Base-by-base conservation (phyloP, 2,888 invertebrate genomes). In the Idaea dimidiata region DNA sequence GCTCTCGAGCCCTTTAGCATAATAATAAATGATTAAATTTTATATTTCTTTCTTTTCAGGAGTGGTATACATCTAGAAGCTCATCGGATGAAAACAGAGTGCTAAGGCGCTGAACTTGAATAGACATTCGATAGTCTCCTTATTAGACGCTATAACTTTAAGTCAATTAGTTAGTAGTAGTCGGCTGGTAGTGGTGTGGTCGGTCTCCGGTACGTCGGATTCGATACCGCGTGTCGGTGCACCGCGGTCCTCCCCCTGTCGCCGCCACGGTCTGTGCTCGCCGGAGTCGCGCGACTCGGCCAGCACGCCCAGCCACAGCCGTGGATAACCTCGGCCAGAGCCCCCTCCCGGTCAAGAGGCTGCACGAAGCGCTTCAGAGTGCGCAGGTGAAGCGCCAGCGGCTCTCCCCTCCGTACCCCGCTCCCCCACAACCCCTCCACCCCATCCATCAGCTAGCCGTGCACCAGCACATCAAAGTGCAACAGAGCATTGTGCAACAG, bases 301-400 rank as follows among this genome's bases (percentile, higher is more conserved):
- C 86, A 79, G 91, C 91, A 86, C 91, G 90, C 91, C 89, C 86
- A 82, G 89, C 88, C 86, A 87, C 83, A 89, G 91, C 91, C 93
- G 93, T 93, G 93, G 92, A 92, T 89, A 91, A 91, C 89, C 89
- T 90, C 91, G 91, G 91, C 89, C 90, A 90, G 84, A 91, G 90
- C 86, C 91, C 90, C 83, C 89, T 91, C 76, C 92, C 91, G 88
- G 93, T 91, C 89, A 93, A 93, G 91, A 89, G 92, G 93, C 93
- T 93, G 93, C 93, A 93, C 91, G 93, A 92, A 89, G 93, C 93
- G 89, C 93, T 93, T 83, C 93, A 91, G 88, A 89, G 91, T 88
- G 92, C 93, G 81, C 93, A 92, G 88, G 93, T 93, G 88, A 93
- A 94, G 93, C 93, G 94, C 80, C 94, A 94, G 93, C 93, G 93